Evolutionary conservation across 1,140 invertebrate genomes (phyloP), one percentile per base, ranked within the genome.

Genomic region (Bombyx mandarina): DNA sequence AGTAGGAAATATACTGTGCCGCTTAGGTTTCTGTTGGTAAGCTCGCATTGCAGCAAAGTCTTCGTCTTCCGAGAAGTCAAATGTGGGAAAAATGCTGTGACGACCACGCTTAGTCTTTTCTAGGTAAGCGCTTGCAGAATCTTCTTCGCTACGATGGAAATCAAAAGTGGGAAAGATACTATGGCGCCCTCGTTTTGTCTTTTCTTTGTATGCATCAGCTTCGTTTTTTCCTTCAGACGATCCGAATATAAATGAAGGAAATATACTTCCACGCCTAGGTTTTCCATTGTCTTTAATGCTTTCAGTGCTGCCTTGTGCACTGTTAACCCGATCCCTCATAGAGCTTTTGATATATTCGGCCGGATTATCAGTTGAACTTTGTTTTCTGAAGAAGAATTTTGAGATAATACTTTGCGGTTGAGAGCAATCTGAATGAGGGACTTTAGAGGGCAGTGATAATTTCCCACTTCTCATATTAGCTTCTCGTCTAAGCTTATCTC

Each of bases 401-500:
- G 74, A 67, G 52, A 87, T 70, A n/a, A 85, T 63, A 55, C 71
- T 79, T 66, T 67, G 82, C 6, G 72, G 66, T 57, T 75, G 69
- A 8, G 62, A 54, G 45, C 50, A 55, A 50, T 74, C 67, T 43
- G 53, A 45, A 35, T 67, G 54, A 18, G 58, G 35, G 18, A 67
- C 58, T 52, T 62, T 70, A 10, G 65, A 59, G 9, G 84, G 84
- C 18, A 87, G 56, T 7, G 84, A 87, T 52, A 85, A 63, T 60
- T 87, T 87, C 9, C 82, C 80, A 65, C 69, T 80, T 55, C 84
- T 71, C 51, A 77, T 63, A 59, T 80, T 89, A 61, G 89, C 90
- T 58, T 90, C 80, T 62, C 88, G 88, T 66, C 89, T 88, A 52
- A 89, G 89, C 64, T 90, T 91, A 49, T 88, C 88, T 3, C 89